A percentile compares a stretch with the other conserved stretches of the same genome.
Evolutionary conservation across 2,888 invertebrate genomes (phyloP).

Genomic region (Drosophila neonasuta): DNA sequence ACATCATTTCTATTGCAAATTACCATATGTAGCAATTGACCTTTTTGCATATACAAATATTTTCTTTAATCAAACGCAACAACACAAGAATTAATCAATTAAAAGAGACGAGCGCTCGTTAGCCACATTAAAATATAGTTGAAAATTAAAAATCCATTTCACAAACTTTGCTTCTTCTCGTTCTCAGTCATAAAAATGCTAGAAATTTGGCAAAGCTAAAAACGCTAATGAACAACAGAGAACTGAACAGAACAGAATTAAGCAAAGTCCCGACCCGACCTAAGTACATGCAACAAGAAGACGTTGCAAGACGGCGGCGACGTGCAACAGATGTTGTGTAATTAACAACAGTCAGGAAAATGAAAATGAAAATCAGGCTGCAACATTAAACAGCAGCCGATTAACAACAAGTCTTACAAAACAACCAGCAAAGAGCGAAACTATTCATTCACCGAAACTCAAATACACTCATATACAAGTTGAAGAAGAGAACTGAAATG

Average conservation of each 20-base stretch:
- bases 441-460: neutral
- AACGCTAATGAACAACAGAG: constrained; percentile 45
- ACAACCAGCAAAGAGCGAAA: constrained; percentile 22
- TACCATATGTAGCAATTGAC: constrained; percentile 78
- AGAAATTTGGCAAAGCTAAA: constrained; percentile 17
- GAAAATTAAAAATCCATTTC: constrained; percentile 75
- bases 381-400: constrained; percentile 68
- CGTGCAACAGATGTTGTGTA: constrained; percentile 65
- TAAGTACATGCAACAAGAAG: constrained; percentile 25
- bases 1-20: constrained; percentile 51
- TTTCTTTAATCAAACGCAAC: constrained; percentile 71
- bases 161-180: constrained; percentile 22
- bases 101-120: constrained; percentile 65
- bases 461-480: constrained; percentile 9
- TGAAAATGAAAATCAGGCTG: constrained; percentile 17
- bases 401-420: constrained; percentile 45
- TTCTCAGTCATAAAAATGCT: constrained; percentile 35
- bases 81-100: constrained; percentile 75
- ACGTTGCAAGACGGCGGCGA: constrained; percentile 23
- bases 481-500: neutral
- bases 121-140: constrained; percentile 73
- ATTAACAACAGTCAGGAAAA: constrained; percentile 60
- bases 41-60: constrained; percentile 71
- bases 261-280: no score
- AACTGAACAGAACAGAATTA: constrained; percentile 3